These are phyloP conservation scores for Phaenicophaeus curvirostris DNA, from an alignment of 2,797 vertebrate species.

Conservation along the genomic window DNA sequence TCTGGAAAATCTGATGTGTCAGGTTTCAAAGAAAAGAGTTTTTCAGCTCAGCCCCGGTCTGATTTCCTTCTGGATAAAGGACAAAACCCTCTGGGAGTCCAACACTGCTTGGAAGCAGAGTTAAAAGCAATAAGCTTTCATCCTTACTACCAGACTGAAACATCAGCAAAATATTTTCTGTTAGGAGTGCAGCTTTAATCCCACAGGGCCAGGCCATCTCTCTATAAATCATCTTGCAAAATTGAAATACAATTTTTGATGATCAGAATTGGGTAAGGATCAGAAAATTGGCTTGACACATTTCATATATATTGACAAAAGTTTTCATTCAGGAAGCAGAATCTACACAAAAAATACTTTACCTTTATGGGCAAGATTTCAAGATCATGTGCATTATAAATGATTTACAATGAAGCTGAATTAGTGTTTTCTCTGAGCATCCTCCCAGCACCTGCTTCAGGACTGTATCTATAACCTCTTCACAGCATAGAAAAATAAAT, in stretches of 20 bases:
- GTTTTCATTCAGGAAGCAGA: background rate
- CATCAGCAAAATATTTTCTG: background rate
- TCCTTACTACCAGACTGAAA: background rate
- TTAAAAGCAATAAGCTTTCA: background rate
- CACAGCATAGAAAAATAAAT: background rate
- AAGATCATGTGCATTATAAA: background rate
- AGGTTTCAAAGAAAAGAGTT: slow-evolving; percentile 9
- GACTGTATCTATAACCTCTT: background rate
- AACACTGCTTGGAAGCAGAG: background rate
- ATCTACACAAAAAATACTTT: background rate
- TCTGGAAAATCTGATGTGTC: background rate
- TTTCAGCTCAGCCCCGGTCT: background rate
- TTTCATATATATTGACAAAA: background rate
- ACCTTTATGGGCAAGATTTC: background rate
- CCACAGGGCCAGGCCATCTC: background rate
- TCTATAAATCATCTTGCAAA: background rate
- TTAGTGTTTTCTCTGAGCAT: background rate
- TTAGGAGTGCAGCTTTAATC: background rate
- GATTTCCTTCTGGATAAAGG: slow-evolving; percentile 7
- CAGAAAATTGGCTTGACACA: background rate
- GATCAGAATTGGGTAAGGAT: background rate
- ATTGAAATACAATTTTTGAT: background rate
- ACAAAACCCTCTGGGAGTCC: background rate
- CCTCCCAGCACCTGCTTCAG: background rate
- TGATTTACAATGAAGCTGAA: background rate